These are phyloP conservation scores for Pterois miles DNA, from an alignment of 2,797 vertebrate genomes.

Conservation along the genomic window DNA sequence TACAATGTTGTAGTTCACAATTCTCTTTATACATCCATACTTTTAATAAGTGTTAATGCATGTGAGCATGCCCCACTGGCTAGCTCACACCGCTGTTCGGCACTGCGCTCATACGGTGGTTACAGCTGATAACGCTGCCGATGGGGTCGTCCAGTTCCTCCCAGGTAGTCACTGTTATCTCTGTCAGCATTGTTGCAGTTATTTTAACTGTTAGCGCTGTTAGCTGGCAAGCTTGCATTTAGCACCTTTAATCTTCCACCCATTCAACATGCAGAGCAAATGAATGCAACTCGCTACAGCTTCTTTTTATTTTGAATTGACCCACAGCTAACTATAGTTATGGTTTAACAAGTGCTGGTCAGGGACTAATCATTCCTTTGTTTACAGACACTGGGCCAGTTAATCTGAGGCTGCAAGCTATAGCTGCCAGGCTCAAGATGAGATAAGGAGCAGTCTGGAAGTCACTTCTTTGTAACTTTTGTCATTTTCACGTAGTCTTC, in stretches of 20 bases:
- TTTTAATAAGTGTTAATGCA: too few species aligned
- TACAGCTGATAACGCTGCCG: too few species aligned
- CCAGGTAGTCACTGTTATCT: too few species aligned
- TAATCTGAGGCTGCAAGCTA: neutral
- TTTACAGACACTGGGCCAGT: neutral
- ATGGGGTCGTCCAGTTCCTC: too few species aligned
- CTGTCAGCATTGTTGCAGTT: too few species aligned
- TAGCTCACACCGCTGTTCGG: too few species aligned
- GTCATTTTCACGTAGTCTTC: neutral
- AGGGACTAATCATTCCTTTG: neutral
- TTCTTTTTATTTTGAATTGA: neutral
- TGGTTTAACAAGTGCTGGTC: neutral
- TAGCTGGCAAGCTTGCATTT: too few species aligned
- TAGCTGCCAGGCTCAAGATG: neutral
- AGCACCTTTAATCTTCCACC: neutral
- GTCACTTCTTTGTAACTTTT: neutral
- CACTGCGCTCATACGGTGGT: too few species aligned
- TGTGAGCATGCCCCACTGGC: too few species aligned
- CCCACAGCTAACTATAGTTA: neutral
- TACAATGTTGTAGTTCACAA: too few species aligned
- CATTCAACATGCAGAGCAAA: neutral
- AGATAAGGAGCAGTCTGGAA: neutral
- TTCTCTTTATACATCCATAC: too few species aligned
- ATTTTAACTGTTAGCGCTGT: too few species aligned
- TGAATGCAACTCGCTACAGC: neutral